Base-by-base conservation (phyloP, 30 jellyfish, hydroid and myxozoan genomes). In the Aurelia sp. region DNA sequence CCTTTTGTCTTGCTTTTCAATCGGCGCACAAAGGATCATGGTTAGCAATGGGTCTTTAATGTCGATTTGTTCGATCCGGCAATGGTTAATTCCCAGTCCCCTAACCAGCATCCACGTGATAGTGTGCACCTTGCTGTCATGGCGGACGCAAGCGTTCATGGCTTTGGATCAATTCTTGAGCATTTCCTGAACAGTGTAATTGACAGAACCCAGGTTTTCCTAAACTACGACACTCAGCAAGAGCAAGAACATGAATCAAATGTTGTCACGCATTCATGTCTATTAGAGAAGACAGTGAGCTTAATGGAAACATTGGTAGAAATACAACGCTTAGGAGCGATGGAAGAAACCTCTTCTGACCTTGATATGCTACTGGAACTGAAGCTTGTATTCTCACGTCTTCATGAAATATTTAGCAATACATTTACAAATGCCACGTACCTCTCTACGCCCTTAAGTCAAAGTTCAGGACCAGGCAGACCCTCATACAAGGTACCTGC, bases 401-500 rank as follows among this genome's bases (percentile, higher is more conserved):
- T 41, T 41, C 52, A 41, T 41, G 52, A 41, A 41, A 6, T 11
- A 41, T 41, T 41, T 41, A 5, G 52, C 52, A 3, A 11, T 41
- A 11, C 52, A 35, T 41, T 41, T 41, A 41, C 52, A 41, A 41
- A 41, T 41, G 52, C 52, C 52, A 41, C 52, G 11, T 41, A 41
- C 6, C 10, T 41, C 11, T 41, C 12, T 6, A 41, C 52, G 11
- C 52, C 52, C 52, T 0, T 41, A 6, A 8, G 12, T 41, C 52
- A 41, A 41, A 41, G 4, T 41, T 41, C 52, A 41, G 52, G 57
- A 78, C 89, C 89, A 1, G 89, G 89, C 41, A 58, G 89, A 61
- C 89, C 89, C 47, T 40, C 66, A 17, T 22, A 40, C 57, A 10
- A n/a, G 41, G 31, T 78, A 1, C 63, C 82, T 11, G 41, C 61